Percentiles rank a stretch among this genome's conserved stretches.
Conservation (phyloP, 2,113 vertebrate genomes). For the Typhlomys cinereus region DNA sequence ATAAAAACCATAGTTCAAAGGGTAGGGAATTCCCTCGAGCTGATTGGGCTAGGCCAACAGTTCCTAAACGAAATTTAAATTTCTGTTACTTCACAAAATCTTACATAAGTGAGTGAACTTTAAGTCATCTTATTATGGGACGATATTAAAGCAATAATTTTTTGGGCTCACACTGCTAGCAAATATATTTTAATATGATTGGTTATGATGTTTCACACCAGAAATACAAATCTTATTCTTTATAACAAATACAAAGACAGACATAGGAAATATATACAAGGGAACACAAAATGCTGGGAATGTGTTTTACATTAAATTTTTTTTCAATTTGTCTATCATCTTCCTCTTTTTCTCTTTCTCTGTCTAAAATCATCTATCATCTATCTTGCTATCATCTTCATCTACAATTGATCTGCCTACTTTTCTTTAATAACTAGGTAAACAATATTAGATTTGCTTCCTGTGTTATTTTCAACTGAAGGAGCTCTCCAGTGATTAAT, state of each 20-base stretch:
- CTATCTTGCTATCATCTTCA: neutral
- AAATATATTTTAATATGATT: too few species aligned
- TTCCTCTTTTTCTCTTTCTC: neutral
- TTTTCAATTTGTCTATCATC: neutral
- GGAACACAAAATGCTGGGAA: neutral
- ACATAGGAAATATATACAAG: neutral
- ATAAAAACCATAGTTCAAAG: too few species aligned
- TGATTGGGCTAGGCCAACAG: too few species aligned
- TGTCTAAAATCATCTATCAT: neutral
- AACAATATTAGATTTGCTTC: neutral
- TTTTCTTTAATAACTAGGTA: neutral
- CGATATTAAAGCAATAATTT: too few species aligned
- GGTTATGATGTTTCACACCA: too few species aligned
- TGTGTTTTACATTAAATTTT: neutral
- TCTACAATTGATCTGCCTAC: neutral
- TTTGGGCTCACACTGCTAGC: too few species aligned
- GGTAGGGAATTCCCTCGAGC: too few species aligned
- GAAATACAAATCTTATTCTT: too few species aligned
- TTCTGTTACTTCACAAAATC: too few species aligned
- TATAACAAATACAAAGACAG: neutral
- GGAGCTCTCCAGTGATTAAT: neutral
- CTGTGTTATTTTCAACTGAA: neutral
- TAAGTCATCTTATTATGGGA: too few species aligned
- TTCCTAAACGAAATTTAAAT: too few species aligned
- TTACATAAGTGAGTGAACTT: too few species aligned